Evolutionary conservation across 1,140 invertebrate species (phyloP).

Genomic region (Archivesica marissinica): DNA sequence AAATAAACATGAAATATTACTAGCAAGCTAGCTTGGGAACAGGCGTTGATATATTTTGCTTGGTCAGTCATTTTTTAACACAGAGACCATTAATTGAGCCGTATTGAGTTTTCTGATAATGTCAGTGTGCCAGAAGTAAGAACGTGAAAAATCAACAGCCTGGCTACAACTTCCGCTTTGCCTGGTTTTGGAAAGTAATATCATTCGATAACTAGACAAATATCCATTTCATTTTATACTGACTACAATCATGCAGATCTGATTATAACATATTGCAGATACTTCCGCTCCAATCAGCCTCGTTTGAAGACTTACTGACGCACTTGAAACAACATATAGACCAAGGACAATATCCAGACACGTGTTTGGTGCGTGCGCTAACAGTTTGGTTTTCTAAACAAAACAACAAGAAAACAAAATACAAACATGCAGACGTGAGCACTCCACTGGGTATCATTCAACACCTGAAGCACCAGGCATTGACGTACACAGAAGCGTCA

Average conservation of each 20-base stretch:
- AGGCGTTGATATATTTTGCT: too few species aligned
- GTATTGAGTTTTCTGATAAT: too few species aligned
- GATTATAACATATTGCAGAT: not conserved
- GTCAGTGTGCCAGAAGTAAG: too few species aligned
- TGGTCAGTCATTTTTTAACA: too few species aligned
- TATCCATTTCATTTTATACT: too few species aligned
- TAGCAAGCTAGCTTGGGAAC: too few species aligned
- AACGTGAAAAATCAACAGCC: too few species aligned
- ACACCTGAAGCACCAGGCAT: conserved; percentile 15
- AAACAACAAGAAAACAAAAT: conserved; percentile 16
- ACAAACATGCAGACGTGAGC: not conserved
- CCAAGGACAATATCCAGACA: conserved; percentile 8
- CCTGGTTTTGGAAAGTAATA: not conserved
- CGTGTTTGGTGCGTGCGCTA: conserved; percentile 35
- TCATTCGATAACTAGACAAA: too few species aligned
- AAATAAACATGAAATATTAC: too few species aligned
- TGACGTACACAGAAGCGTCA: conserved; percentile 29
- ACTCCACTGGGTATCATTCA: conserved; percentile 40
- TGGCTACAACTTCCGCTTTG: not conserved
- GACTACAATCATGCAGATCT: too few species aligned
- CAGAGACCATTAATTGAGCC: too few species aligned
- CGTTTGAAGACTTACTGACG: conserved; percentile 1
- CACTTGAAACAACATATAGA: conserved; percentile 35
- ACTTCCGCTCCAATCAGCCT: not conserved
- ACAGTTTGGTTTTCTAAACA: conserved; percentile 43